phyloP scores from a whole-genome alignment of 1,140 invertebrate species.

The Cheumatopsyche charites region DNA sequence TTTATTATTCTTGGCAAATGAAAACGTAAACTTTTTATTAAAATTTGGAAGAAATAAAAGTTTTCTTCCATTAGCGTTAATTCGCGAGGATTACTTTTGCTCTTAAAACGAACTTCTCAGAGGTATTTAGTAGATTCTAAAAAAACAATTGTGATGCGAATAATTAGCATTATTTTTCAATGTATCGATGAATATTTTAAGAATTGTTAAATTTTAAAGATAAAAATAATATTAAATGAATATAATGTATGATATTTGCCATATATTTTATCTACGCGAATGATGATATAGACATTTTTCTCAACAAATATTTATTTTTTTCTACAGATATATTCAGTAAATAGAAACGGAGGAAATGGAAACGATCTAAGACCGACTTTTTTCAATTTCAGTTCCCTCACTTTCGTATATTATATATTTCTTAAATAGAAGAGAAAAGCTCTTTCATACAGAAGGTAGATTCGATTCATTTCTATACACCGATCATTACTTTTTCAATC shows the following conservation, averaged over 20 bases:
- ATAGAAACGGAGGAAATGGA: constrained; percentile 13
- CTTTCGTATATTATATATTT: constrained; percentile 1
- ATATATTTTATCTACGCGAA: no score
- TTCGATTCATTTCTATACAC: no score
- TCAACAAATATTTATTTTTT: constrained; percentile 9
- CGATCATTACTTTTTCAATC: no score
- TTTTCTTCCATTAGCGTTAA: constrained; percentile 32
- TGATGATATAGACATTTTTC: constrained; percentile 16
- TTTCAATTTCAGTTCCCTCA: constrained; percentile 27
- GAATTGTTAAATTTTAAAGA: no score
- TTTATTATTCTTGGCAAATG: constrained; percentile 22
- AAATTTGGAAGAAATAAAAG: constrained; percentile 27
- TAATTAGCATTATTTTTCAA: background rate
- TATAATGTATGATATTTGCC: no score
- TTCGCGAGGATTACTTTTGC: constrained; percentile 27
- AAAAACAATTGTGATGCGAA: background rate
- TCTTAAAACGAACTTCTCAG: background rate
- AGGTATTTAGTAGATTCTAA: constrained; percentile 16
- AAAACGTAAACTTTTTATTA: constrained; percentile 18
- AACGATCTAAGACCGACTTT: constrained; percentile 17
- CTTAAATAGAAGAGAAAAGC: no score
- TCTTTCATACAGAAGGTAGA: no score
- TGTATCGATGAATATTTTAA: no score
- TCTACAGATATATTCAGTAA: constrained; percentile 1
- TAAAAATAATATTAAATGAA: no score